These are phyloP conservation scores for Cinclus mexicanus DNA, from an alignment of 2,113 vertebrate genomes.

Conservation along the genomic window DNA sequence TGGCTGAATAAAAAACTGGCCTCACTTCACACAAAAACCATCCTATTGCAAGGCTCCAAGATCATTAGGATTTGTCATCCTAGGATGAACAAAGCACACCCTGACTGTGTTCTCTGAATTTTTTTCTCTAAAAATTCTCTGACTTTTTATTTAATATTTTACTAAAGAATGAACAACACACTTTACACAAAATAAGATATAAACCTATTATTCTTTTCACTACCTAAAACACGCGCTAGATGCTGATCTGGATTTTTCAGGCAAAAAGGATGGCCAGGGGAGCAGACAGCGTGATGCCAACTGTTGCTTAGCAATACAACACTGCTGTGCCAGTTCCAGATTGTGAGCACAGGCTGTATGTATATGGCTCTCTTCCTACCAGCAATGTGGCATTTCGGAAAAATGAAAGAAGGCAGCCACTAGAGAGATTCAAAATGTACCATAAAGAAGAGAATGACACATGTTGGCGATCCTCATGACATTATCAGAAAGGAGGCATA, in stretches of 20 bases:
- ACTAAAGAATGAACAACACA: not conserved
- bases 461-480: not conserved
- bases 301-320: conserved; percentile 50
- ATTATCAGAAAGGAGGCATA: not conserved
- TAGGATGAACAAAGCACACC: not conserved
- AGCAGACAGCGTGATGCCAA: not conserved
- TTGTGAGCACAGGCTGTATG: conserved; percentile 19
- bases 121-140: not conserved
- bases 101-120: too few species aligned
- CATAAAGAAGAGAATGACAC: not conserved
- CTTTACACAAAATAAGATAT: not conserved
- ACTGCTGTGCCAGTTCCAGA: conserved; percentile 9
- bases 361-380: not conserved
- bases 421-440: not conserved
- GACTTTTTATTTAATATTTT: not conserved
- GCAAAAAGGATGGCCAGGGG: not conserved
- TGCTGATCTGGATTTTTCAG: not conserved
- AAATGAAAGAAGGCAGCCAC: not conserved
- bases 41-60: not conserved
- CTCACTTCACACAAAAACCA: not conserved
- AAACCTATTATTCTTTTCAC: not conserved
- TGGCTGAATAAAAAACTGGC: not conserved
- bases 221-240: not conserved
- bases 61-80: not conserved
- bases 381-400: conserved; percentile 36